Conservation (phyloP, 2,888 invertebrate genomes). For the Drosophila anomalipes region DNA sequence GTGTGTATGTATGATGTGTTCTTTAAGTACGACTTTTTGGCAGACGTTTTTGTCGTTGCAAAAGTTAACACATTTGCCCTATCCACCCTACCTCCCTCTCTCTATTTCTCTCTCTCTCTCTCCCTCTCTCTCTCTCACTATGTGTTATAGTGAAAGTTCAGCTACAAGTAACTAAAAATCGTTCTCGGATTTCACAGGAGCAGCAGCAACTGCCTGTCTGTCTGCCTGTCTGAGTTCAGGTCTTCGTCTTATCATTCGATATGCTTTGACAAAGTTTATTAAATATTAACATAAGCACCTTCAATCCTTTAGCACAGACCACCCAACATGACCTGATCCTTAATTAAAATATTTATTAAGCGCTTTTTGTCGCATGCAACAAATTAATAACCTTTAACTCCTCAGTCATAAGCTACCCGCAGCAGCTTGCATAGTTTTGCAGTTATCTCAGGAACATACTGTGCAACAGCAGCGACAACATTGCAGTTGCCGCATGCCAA, state of each 20-base stretch:
- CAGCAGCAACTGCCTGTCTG: constrained; percentile 5
- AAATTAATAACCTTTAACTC: constrained; percentile 62
- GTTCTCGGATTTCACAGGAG: constrained; percentile 17
- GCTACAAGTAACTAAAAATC: constrained; percentile 21
- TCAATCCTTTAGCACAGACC: constrained; percentile 5
- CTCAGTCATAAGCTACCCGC: constrained; percentile 26
- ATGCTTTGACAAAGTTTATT: constrained; percentile 16
- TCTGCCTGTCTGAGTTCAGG: neutral
- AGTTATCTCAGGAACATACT: constrained; percentile 4
- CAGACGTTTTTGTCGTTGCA: constrained; percentile 42
- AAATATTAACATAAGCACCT: constrained; percentile 28
- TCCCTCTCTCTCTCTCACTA: no score
- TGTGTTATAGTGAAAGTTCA: constrained; percentile 12
- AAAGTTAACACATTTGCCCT: constrained; percentile 35
- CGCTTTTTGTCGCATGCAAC: constrained; percentile 68
- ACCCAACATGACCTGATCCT: constrained; percentile 34
- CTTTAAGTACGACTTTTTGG: constrained; percentile 63
- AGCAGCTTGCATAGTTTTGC: constrained; percentile 50
- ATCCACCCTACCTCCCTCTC: neutral
- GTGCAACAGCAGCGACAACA: constrained; percentile 76
- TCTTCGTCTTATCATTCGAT: constrained; percentile 10
- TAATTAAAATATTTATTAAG: constrained; percentile 78
- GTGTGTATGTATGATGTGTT: constrained; percentile 30
- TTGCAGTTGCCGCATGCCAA: constrained; percentile 74
- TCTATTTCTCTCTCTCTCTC: no score